phyloP scores from a whole-genome alignment of 2,888 invertebrate genomes.

The Alcis repandata region DNA sequence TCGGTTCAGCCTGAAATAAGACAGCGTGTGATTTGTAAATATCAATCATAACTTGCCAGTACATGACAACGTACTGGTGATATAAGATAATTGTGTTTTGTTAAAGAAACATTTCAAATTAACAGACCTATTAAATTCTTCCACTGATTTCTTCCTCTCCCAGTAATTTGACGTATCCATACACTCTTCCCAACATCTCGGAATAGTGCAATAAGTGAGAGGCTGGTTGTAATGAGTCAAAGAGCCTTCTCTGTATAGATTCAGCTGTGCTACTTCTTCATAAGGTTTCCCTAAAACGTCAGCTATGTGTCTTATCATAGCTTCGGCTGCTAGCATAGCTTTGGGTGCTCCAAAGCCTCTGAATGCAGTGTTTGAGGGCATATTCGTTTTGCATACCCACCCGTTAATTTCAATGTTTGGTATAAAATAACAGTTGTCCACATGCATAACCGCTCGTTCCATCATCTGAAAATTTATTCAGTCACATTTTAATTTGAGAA shows the following conservation, averaged over 20 bases:
- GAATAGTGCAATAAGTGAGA: conserved; percentile 90
- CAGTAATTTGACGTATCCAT: conserved; percentile 88
- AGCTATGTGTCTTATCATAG: conserved; percentile 92
- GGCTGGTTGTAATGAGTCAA: conserved; percentile 92
- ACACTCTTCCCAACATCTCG: conserved; percentile 93
- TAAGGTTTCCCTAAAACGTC: conserved; percentile 88
- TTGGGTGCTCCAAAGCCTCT: conserved; percentile 97
- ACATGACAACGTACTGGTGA: too few relatives aligned
- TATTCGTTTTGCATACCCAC: conserved; percentile 94
- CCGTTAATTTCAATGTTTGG: conserved; percentile 90
- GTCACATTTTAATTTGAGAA: not conserved
- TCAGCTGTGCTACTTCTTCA: conserved; percentile 88
- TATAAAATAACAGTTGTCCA: conserved; percentile 93
- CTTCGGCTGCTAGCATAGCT: conserved; percentile 94
- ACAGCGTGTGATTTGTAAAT: not conserved
- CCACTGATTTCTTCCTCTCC: conserved; percentile 85
- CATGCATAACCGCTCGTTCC: conserved; percentile 92
- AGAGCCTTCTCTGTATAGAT: conserved; percentile 93
- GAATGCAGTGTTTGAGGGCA: conserved; percentile 97
- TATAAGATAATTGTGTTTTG: not conserved
- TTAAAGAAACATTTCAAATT: not conserved
- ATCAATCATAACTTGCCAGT: not conserved
- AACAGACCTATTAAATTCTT: conserved; percentile 90
- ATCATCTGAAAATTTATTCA: conserved; percentile 87
- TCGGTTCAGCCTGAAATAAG: conserved; percentile 85